Base-by-base conservation (phyloP, 2,113 vertebrate genomes). In the Ctenodactylus gundi region DNA sequence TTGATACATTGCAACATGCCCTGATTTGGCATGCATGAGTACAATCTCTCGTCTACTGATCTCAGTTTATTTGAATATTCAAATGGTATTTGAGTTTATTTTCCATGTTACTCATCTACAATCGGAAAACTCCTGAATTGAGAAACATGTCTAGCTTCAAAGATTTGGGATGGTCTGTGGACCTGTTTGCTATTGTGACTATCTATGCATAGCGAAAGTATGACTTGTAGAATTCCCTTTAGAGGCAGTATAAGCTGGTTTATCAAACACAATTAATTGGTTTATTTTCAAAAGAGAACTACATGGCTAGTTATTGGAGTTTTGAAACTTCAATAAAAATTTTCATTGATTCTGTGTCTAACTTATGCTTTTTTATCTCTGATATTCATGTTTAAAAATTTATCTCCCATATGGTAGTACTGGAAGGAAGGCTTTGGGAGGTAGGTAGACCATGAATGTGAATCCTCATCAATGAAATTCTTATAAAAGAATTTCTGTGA, bases 71-170 rank as follows among this genome's bases (percentile, higher is more conserved):
- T 8, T 88, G 72, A 77, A 57, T 82, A 39, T 81, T 58, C 55
- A 85, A 90, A 77, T 41, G 1, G 2, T 51, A 67, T 75, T 80
- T 95, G 34, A 51, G 11, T 76, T 73, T 89, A 75, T 64, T 11
- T 94, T 14, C 11, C 25, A 76, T 20, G 88, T 64, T 91, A 68
- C 36, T 96, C 88, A 85, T 51, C 64, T 86, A 60, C 70, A 96
- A 46, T 68, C 14, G 81, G 65, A 60, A 93, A 73, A 10, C 25
- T 88, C 67, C 34, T 78, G 25, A 85, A 65, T 81, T 88, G 36
- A 76, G 41, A 87, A 87, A 73, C 17, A 90, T 17, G 34, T 65
- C 15, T 62, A 53, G 7, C 14, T 65, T 94, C 36, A 70, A 77
- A 87, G 13, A 6, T 39, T 77, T 72, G 17, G 21, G 4, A 84